Conservation (phyloP, 2,113 vertebrate species). For the Salvelinus sp. region DNA sequence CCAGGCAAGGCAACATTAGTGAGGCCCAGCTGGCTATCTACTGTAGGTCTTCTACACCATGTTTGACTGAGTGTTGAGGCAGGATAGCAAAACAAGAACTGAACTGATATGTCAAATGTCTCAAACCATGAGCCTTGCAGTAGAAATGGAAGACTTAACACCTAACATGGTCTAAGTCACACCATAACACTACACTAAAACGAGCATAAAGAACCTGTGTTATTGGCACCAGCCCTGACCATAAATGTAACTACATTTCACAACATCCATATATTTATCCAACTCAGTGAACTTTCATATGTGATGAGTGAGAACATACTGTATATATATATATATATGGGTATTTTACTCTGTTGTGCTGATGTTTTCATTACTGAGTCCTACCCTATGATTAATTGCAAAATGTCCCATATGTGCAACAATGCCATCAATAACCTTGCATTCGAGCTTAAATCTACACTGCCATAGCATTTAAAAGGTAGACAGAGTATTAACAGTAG, state of each 20-base stretch:
- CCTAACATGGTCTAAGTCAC: too few relatives aligned
- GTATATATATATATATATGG: too few relatives aligned
- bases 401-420: background rate
- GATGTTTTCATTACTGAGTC: background rate
- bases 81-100: too few relatives aligned
- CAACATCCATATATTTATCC: background rate
- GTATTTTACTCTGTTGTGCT: constrained; percentile 6
- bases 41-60: too few relatives aligned
- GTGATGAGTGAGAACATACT: constrained; percentile 4
- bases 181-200: too few relatives aligned
- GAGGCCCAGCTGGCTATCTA: too few relatives aligned
- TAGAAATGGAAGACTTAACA: too few relatives aligned
- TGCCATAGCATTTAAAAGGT: background rate
- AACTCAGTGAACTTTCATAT: background rate
- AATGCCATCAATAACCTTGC: constrained; percentile 3
- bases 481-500: background rate
- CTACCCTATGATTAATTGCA: constrained; percentile 3
- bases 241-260: background rate
- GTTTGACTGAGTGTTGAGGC: too few relatives aligned
- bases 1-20: too few relatives aligned
- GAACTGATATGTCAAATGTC: too few relatives aligned
- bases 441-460: background rate
- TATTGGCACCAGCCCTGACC: background rate
- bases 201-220: background rate
- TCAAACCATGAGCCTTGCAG: too few relatives aligned